phyloP scores from a whole-genome alignment of 2,888 invertebrate genomes.

The Imbricaverruca yamaguchii region DNA sequence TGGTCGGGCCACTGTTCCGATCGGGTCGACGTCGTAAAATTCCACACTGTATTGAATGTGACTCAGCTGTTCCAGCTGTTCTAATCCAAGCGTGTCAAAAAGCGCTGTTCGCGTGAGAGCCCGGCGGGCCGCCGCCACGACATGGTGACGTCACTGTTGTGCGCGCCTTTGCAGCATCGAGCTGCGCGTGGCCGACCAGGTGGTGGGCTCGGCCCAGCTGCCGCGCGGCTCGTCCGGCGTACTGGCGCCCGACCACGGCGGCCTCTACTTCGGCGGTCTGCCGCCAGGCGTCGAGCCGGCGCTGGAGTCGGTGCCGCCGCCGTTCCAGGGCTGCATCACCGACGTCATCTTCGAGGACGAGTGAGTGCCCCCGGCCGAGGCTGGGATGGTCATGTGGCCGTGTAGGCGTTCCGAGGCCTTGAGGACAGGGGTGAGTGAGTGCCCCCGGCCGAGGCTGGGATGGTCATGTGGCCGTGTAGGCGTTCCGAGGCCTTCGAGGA shows the following conservation, averaged over 20 bases:
- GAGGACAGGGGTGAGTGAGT: slow-evolving; percentile 68
- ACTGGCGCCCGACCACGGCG: slow-evolving; percentile 51
- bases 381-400: too few species aligned
- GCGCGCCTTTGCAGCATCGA: slow-evolving; percentile 43
- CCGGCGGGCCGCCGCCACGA: too few species aligned
- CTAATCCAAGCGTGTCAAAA: too few species aligned
- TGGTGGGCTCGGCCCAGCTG: slow-evolving; percentile 51
- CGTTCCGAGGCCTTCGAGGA: too few species aligned
- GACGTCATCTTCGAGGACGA: slow-evolving; percentile 73
- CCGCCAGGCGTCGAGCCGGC: slow-evolving; percentile 51
- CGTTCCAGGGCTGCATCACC: slow-evolving; percentile 69
- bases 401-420: too few species aligned
- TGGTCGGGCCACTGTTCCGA: too few species aligned
- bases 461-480: too few species aligned
- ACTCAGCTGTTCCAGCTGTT: too few species aligned
- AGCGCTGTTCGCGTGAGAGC: too few species aligned
- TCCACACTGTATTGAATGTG: too few species aligned
- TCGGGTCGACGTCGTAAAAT: too few species aligned
- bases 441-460: too few species aligned
- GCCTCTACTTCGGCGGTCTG: slow-evolving; percentile 69
- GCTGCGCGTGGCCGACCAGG: slow-evolving; percentile 65
- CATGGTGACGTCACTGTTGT: not conserved
- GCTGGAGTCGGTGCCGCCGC: slow-evolving; percentile 50
- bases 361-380: slow-evolving; percentile 48
- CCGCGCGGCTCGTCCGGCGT: slow-evolving; percentile 52